These are phyloP conservation scores for Coturnix japonica DNA, from an alignment of 2,113 vertebrate species.

Conservation along the genomic window DNA sequence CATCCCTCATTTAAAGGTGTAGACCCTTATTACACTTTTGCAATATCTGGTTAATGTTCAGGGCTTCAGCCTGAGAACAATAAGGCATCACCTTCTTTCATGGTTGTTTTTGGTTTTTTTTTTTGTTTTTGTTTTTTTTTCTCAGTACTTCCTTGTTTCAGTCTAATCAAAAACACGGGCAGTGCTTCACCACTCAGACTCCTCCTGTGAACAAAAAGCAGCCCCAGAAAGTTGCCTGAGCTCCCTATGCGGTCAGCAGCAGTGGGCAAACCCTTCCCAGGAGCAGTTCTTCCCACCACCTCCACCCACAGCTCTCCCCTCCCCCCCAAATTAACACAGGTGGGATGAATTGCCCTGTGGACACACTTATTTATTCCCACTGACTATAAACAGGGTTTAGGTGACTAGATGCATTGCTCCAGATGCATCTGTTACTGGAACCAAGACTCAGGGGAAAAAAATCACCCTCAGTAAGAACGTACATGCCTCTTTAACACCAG, in stretches of 20 bases:
- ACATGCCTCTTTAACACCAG: not conserved
- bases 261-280: not conserved
- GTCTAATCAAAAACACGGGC: not conserved
- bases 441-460: not conserved
- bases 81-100: not conserved
- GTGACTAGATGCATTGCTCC: not conserved
- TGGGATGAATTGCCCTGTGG: constrained; percentile 17
- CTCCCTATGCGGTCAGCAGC: constrained; percentile 8
- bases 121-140: not conserved
- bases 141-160: not conserved
- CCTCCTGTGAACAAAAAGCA: not conserved
- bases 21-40: not conserved
- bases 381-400: not conserved
- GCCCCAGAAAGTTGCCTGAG: not conserved
- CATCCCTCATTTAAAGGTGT: not conserved
- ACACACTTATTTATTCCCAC: not conserved
- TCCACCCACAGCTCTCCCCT: not conserved
- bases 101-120: too few relatives aligned
- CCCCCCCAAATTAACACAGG: not conserved
- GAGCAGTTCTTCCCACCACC: not conserved
- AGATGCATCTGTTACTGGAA: not conserved
- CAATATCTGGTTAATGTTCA: not conserved
- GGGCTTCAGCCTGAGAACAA: not conserved
- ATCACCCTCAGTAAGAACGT: not conserved
- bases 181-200: not conserved